Conservation (phyloP, 2,797 vertebrate genomes). For the Enteromius argenteus region DNA sequence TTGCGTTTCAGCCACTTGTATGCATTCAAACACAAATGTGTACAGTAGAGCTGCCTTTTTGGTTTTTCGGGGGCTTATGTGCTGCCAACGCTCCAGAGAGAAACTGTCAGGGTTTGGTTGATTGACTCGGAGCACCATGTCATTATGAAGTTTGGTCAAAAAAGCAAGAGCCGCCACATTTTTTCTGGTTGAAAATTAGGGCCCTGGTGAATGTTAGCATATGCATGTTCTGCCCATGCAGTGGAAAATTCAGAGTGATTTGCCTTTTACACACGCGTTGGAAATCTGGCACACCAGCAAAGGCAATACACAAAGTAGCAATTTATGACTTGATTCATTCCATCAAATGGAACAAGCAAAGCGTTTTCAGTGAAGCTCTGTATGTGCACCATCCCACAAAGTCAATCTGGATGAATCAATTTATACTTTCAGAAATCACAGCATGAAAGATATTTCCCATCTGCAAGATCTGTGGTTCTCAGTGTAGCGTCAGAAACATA, state of each 20-base stretch:
- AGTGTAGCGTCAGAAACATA: not conserved
- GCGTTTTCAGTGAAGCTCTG: not conserved
- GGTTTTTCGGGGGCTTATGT: not conserved
- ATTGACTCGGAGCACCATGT: slow-evolving; percentile 63
- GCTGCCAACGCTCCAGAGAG: not conserved
- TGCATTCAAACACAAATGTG: not conserved
- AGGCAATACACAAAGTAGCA: slow-evolving; percentile 54
- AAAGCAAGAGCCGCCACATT: slow-evolving; percentile 53
- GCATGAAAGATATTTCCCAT: not conserved
- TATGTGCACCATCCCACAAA: not conserved
- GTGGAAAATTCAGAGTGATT: slow-evolving; percentile 66
- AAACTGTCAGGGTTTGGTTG: slow-evolving; percentile 40
- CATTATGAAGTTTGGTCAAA: slow-evolving; percentile 65
- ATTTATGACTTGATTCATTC: slow-evolving; percentile 63
- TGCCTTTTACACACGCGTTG: slow-evolving; percentile 52
- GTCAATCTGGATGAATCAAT: not conserved
- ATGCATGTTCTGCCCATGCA: slow-evolving; percentile 63
- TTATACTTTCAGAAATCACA: not conserved
- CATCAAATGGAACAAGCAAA: slow-evolving; percentile 43
- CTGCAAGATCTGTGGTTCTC: not conserved
- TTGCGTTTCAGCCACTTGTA: slow-evolving; percentile 6
- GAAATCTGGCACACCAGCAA: slow-evolving; percentile 62
- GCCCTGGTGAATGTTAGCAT: slow-evolving; percentile 54
- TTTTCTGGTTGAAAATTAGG: slow-evolving; percentile 60
- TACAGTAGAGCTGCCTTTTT: slow-evolving; percentile 8